Base-by-base conservation (phyloP, 2,888 invertebrate species). In the Aphodius sticticus region DNA sequence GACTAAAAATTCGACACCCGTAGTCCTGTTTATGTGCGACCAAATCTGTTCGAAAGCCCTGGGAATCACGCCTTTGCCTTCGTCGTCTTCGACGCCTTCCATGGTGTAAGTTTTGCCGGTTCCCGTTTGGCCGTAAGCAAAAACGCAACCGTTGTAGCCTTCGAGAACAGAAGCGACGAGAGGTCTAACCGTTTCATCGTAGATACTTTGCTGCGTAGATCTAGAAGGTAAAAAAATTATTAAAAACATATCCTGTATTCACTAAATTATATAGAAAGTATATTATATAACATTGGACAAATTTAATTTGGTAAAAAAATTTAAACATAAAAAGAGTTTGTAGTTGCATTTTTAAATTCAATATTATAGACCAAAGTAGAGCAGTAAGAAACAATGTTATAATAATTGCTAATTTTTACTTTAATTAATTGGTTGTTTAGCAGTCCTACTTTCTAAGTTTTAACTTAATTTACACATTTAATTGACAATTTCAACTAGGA, bases 71-170 rank as follows among this genome's bases (percentile, higher is more conserved):
- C 88, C 88, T 81, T 84, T 85, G 36, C 95, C 94, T n/a, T 92
- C 90, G 83, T 93, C 92, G 70, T 91, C 91, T 78, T 92, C 90
- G 16, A 92, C 89, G 16, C 96, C 96, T 91, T 94, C 94, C 94
- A 94, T 94, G 12, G 94, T 94, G 89, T 92, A 93, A 9, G 94
- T 94, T 89, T 94, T 94, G 77, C 99, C 99, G 0, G 99, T 99
- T 81, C 99, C 99, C 0, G 99, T 99, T 91, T 99, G 99, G 0
- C 99, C 99, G 89, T 99, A 99, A 0, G 99, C 99, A 91, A 99
- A 99, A 84, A 99, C 98, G 85, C 99, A 99, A 14, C 99, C 99
- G 90, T 99, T 99, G 90, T 99, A 99, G 1, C 99, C 99, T 87
- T 97, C 96, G 81, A 99, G 92, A 6, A 99, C 99, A 0, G 97